Percentiles rank a stretch among this genome's conserved stretches.
Conservation (phyloP, 1,140 invertebrate species). For the Cydia strobilella region DNA sequence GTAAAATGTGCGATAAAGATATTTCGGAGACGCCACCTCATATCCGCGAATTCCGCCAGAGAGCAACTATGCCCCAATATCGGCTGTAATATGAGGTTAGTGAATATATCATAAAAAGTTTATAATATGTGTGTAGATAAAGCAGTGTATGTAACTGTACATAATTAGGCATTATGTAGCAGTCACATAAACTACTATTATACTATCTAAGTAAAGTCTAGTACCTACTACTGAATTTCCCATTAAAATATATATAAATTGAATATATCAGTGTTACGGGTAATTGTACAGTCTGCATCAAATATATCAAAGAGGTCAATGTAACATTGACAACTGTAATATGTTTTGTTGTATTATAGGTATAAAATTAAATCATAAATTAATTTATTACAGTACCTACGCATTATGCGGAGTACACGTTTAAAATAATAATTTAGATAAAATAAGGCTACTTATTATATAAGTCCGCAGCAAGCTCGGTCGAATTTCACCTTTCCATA, state of each 20-base stretch:
- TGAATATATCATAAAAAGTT: too few relatives aligned
- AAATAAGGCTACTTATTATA: neutral
- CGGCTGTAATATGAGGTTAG: too few relatives aligned
- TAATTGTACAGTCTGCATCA: constrained; percentile 14
- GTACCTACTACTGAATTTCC: neutral
- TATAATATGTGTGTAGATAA: too few relatives aligned
- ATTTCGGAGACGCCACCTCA: too few relatives aligned
- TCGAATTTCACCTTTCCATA: too few relatives aligned
- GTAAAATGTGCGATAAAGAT: too few relatives aligned
- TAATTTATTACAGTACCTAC: constrained; percentile 4
- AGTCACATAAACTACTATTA: too few relatives aligned
- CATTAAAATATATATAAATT: neutral
- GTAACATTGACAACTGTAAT: neutral
- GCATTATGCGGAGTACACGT: neutral
- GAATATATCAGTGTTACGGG: constrained; percentile 23
- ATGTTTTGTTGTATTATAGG: neutral
- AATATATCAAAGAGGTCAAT: neutral
- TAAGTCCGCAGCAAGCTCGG: too few relatives aligned
- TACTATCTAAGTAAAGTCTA: neutral
- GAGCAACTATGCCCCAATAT: too few relatives aligned
- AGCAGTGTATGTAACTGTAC: too few relatives aligned
- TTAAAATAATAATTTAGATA: constrained; percentile 3
- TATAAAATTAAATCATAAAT: neutral
- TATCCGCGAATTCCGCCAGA: too few relatives aligned
- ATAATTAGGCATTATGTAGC: too few relatives aligned